Evolutionary conservation across 2,113 vertebrate genomes (phyloP).

Genomic region (Puma concolor): DNA sequence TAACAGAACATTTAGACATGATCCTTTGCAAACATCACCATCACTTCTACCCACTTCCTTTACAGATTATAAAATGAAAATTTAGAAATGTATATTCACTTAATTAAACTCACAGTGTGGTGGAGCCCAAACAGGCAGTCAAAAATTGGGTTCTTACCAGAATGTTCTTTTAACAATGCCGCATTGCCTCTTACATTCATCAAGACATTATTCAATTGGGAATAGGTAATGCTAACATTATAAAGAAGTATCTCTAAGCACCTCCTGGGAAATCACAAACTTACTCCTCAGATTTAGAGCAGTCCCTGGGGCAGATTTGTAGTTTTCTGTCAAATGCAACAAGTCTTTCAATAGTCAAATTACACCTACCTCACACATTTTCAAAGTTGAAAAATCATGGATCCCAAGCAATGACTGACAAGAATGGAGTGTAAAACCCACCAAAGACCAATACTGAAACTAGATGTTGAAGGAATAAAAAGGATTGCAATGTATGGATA

Average conservation of each 20-base stretch:
- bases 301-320: conserved; percentile 11
- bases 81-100: neutral
- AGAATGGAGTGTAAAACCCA: neutral
- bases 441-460: neutral
- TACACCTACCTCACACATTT: conserved; percentile 18
- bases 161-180: neutral
- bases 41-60: neutral
- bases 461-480: neutral
- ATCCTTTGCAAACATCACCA: neutral
- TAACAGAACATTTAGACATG: neutral
- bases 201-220: neutral
- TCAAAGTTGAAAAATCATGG: conserved; percentile 39
- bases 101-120: neutral
- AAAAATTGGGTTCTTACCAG: neutral
- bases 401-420: conserved; percentile 29
- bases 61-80: neutral
- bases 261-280: conserved; percentile 47
- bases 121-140: neutral
- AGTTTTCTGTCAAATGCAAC: conserved; percentile 60
- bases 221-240: conserved; percentile 3
- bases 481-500: neutral
- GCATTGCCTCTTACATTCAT: neutral
- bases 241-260: neutral
- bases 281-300: conserved; percentile 40
- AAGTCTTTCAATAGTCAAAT: conserved; percentile 50